These are phyloP conservation scores for Sterrhoptilus dennistouni DNA, from an alignment of 2,113 vertebrate species.

Conservation along the genomic window DNA sequence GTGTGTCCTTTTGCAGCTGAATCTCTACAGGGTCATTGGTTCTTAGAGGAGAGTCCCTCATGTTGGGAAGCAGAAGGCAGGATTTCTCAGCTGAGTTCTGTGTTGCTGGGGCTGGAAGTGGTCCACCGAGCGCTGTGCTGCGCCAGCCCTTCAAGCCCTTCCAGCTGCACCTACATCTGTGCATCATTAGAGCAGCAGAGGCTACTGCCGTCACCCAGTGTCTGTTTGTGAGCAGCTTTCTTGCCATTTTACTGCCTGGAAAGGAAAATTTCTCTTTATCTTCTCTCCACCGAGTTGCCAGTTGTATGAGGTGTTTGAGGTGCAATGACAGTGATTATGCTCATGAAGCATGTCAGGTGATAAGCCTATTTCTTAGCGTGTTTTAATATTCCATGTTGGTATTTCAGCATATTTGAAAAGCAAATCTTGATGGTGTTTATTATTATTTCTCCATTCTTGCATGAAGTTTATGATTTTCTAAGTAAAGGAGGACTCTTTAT, in stretches of 20 bases:
- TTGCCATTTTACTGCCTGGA: background rate
- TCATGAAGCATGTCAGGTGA: background rate
- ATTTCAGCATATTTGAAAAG: background rate
- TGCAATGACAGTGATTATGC: background rate
- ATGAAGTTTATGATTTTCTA: background rate
- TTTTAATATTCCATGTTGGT: background rate
- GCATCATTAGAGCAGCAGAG: background rate
- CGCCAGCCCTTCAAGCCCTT: background rate
- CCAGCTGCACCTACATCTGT: conserved; percentile 20
- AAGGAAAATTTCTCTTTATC: background rate
- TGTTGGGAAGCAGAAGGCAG: background rate
- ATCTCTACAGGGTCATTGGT: background rate
- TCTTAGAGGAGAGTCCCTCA: background rate
- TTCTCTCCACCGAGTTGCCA: background rate
- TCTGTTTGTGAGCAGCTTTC: background rate
- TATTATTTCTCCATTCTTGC: background rate
- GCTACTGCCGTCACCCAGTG: background rate
- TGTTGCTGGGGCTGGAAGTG: accelerated
- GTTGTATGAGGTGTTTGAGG: background rate
- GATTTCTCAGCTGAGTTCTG: background rate
- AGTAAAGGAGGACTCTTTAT: background rate
- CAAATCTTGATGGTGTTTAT: background rate
- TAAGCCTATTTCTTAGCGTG: background rate
- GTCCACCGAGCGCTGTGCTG: accelerated
- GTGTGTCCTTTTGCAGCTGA: background rate